A percentile compares a stretch with the other conserved stretches of the same genome.
Conservation (phyloP, 2,797 vertebrate genomes). For the Spondyliosoma cantharus region DNA sequence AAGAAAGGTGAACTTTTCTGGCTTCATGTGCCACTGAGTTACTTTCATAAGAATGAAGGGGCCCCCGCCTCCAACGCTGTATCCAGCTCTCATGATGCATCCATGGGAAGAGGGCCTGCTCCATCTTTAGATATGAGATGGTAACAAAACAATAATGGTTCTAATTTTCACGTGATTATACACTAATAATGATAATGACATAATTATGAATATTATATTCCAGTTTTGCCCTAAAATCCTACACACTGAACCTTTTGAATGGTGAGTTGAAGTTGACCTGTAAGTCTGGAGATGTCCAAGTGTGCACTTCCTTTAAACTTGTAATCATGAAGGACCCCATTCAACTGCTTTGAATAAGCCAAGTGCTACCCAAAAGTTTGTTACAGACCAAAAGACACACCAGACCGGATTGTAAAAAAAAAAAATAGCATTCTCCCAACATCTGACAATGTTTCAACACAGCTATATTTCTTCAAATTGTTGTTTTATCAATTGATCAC, state of each 20-base stretch:
- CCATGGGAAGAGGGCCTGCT: too few species aligned
- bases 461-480: background rate
- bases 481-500: background rate
- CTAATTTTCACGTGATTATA: too few species aligned
- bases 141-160: too few species aligned
- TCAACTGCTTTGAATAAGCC: conserved; percentile 66
- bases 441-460: conserved; percentile 25
- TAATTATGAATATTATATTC: too few species aligned
- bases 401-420: conserved; percentile 34
- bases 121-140: too few species aligned
- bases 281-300: background rate
- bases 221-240: too few species aligned
- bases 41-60: too few species aligned
- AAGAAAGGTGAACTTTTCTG: too few species aligned
- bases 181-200: too few species aligned
- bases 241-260: background rate
- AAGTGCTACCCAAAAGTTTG: conserved; percentile 39
- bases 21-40: too few species aligned
- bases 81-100: too few species aligned
- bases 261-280: background rate
- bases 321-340: background rate
- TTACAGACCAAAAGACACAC: conserved; percentile 39
- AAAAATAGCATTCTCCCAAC: conserved; percentile 66
- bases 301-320: conserved; percentile 12
- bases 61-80: too few species aligned